These are phyloP conservation scores for Prietella phreatophila DNA, from an alignment of 2,113 vertebrate genomes.

Conservation along the genomic window DNA sequence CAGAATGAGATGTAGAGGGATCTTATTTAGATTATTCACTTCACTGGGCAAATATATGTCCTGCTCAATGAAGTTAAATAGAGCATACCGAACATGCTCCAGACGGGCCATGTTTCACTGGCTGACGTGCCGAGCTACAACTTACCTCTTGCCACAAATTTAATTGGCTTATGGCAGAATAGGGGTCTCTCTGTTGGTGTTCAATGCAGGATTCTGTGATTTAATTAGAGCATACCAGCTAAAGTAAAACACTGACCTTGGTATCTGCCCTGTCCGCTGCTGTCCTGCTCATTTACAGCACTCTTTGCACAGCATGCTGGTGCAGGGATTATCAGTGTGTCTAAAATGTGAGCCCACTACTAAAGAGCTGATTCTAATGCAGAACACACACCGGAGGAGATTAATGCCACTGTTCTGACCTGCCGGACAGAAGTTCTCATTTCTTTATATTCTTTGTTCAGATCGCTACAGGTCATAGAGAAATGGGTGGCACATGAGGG, in stretches of 20 bases:
- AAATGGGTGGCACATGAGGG: conserved; percentile 26
- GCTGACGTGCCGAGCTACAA: conserved; percentile 34
- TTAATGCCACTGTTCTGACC: conserved; percentile 64
- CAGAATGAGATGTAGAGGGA: neutral
- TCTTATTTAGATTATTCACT: neutral
- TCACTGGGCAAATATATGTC: neutral
- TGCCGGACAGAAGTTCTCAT: conserved; percentile 60
- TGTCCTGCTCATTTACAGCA: conserved; percentile 26
- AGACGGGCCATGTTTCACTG: conserved; percentile 28
- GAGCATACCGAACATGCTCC: conserved; percentile 39
- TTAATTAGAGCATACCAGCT: conserved; percentile 66
- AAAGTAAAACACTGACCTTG: conserved; percentile 70
- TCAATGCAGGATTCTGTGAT: conserved; percentile 59
- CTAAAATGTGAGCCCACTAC: conserved; percentile 45
- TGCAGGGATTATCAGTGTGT: conserved; percentile 51
- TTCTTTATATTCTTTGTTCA: conserved; percentile 57
- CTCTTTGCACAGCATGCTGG: conserved; percentile 47
- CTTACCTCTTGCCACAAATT: conserved; percentile 56
- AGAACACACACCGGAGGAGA: conserved; percentile 56
- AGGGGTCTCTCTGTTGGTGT: conserved; percentile 51
- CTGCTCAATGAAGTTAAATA: conserved; percentile 32
- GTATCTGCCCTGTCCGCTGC: conserved; percentile 57
- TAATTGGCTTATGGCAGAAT: conserved; percentile 56
- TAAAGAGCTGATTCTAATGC: conserved; percentile 60
- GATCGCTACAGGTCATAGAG: conserved; percentile 54